These are phyloP conservation scores for Notodonta ziczac DNA, from an alignment of 2,888 invertebrate genomes.

Conservation along the genomic window DNA sequence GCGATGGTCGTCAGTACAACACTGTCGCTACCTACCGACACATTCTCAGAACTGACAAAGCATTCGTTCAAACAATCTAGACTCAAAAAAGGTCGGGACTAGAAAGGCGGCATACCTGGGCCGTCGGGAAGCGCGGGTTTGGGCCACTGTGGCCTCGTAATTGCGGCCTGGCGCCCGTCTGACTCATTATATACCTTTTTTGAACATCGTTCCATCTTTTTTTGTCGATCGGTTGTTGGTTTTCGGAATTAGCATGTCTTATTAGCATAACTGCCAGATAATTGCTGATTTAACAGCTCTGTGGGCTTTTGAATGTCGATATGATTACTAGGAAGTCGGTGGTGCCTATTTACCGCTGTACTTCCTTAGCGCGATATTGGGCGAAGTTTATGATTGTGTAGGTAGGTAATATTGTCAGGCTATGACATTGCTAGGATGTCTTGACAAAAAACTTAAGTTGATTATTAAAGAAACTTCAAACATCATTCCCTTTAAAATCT, in stretches of 20 bases:
- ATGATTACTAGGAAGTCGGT: no score
- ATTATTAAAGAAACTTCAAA: no score
- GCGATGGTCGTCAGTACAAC: no score
- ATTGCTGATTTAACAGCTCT: constrained; percentile 77
- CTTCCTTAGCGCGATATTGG: no score
- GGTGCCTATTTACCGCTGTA: no score
- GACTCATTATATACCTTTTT: constrained; percentile 64
- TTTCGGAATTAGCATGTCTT: constrained; percentile 84
- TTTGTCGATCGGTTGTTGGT: constrained; percentile 78
- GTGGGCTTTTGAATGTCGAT: no score
- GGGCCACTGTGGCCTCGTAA: constrained; percentile 38
- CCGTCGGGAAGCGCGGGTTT: constrained; percentile 16
- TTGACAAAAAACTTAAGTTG: no score
- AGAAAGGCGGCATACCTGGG: constrained; percentile 53
- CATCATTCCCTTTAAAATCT: no score
- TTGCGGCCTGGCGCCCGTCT: constrained; percentile 81
- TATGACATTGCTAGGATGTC: no score
- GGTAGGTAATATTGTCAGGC: no score
- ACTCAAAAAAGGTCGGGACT: constrained; percentile 57
- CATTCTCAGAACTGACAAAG: constrained; percentile 52
- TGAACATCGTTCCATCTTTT: constrained; percentile 54
- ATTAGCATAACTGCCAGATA: constrained; percentile 82
- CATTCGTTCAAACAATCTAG: constrained; percentile 55
- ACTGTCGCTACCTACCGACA: constrained; percentile 6
- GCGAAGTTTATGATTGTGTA: no score